A percentile compares a stretch with the other conserved stretches of the same genome.
These are phyloP conservation scores for Galeruca laticollis DNA, from an alignment of 2,888 invertebrate species.

Conservation along the genomic window DNA sequence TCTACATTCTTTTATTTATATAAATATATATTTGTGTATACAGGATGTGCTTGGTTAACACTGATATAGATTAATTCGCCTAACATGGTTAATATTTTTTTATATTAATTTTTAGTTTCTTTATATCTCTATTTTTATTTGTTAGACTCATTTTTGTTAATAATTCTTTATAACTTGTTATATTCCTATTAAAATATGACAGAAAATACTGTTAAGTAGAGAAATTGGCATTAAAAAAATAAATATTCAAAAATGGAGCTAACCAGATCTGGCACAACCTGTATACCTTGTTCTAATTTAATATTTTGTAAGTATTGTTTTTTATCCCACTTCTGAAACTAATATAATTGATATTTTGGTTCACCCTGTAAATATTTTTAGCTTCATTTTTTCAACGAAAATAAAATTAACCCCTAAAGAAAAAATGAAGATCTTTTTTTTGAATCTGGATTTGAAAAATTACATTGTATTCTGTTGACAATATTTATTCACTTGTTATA, in stretches of 20 bases:
- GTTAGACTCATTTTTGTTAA: no score
- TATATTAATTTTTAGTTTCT: no score
- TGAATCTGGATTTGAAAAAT: constrained; percentile 22
- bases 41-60: no score
- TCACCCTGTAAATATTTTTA: constrained; percentile 12
- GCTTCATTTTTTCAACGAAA: constrained; percentile 29
- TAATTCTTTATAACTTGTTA: no score
- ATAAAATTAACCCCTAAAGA: constrained; percentile 11
- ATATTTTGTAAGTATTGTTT: no score
- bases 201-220: no score
- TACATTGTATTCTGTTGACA: constrained; percentile 45
- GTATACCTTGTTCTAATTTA: not conserved
- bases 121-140: no score
- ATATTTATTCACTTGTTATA: constrained; percentile 59
- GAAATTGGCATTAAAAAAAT: no score
- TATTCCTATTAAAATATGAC: no score
- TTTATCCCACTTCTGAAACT: not conserved
- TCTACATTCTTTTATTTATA: not conserved
- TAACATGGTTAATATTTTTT: no score
- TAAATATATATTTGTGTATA: not conserved
- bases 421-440: constrained; percentile 8
- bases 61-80: no score
- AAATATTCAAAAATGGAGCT: not conserved
- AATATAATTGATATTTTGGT: not conserved
- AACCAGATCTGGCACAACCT: no score